Evolutionary conservation across 2,888 invertebrate species (phyloP).

Genomic region (Drosophila picticornis): DNA sequence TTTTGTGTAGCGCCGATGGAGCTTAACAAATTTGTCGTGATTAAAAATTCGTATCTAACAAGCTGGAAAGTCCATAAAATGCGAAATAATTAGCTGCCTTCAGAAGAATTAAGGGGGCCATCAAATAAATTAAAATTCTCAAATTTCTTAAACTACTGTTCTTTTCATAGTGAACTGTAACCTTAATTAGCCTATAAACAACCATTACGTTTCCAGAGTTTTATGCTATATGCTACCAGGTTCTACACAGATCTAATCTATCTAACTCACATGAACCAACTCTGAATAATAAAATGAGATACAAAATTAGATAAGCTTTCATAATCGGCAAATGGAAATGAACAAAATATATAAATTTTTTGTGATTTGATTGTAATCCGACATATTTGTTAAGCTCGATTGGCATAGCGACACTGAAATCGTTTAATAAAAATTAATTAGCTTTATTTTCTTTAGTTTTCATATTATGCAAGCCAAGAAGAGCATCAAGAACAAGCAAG

Average conservation of each 20-base stretch:
- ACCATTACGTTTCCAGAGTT: constrained; percentile 47
- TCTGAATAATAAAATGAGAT: neutral
- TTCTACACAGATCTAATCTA: constrained; percentile 15
- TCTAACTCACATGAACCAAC: neutral
- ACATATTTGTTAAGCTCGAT: constrained; percentile 42
- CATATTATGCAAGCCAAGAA: constrained; percentile 25
- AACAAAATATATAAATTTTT: constrained; percentile 1
- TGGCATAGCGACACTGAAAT: constrained; percentile 3
- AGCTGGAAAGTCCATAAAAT: neutral
- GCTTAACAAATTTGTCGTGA: constrained; percentile 38
- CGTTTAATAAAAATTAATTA: constrained; percentile 19
- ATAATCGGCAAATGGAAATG: constrained; percentile 1
- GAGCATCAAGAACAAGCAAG: constrained; percentile 40
- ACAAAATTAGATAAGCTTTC: neutral
- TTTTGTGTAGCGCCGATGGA: constrained; percentile 10
- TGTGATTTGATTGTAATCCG: neutral
- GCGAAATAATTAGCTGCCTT: neutral
- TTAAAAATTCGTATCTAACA: neutral
- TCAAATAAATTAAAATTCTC: neutral
- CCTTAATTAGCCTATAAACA: constrained; percentile 62
- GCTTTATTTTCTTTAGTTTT: constrained; percentile 12
- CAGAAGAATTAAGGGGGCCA: neutral
- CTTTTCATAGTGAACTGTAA: constrained; percentile 58
- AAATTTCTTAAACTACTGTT: constrained; percentile 33
- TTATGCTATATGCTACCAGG: constrained; percentile 26